phyloP scores from a whole-genome alignment of 1,140 invertebrate genomes.

The Tetramorium parvispinum region DNA sequence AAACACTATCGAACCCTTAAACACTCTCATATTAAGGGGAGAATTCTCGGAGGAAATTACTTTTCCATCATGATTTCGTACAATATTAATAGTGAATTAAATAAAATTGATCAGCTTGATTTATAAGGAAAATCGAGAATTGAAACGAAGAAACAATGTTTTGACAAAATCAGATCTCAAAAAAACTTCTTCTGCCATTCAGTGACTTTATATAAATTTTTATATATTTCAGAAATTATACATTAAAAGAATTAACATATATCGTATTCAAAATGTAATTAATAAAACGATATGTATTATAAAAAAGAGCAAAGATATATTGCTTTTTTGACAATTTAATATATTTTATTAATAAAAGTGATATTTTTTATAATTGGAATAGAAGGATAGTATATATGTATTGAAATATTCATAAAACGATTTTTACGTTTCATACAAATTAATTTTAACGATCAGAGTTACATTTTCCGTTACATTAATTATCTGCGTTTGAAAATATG shows the following conservation, averaged over 20 bases:
- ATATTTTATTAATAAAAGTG: conserved; percentile 1
- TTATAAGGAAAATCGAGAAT: background rate
- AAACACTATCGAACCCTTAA: conserved; percentile 32
- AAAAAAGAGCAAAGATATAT: background rate
- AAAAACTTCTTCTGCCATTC: background rate
- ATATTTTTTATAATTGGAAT: background rate
- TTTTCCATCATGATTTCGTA: conserved; percentile 36
- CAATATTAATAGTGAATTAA: background rate
- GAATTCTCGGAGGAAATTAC: conserved; percentile 59
- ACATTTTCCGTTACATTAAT: background rate
- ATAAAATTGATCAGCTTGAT: conserved; percentile 18
- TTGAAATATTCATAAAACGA: background rate
- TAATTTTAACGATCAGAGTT: background rate
- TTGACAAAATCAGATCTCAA: background rate
- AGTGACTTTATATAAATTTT: background rate
- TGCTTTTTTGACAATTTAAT: conserved; percentile 9
- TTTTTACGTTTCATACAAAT: background rate
- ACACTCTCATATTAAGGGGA: conserved; percentile 31
- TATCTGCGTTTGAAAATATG: background rate
- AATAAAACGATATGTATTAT: background rate
- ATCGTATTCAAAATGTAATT: background rate
- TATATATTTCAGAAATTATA: background rate
- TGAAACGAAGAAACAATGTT: background rate
- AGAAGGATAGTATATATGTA: background rate
- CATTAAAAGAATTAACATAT: background rate